Evolutionary conservation across 2,113 vertebrate genomes (phyloP).

Genomic region (Indicator maculatus): DNA sequence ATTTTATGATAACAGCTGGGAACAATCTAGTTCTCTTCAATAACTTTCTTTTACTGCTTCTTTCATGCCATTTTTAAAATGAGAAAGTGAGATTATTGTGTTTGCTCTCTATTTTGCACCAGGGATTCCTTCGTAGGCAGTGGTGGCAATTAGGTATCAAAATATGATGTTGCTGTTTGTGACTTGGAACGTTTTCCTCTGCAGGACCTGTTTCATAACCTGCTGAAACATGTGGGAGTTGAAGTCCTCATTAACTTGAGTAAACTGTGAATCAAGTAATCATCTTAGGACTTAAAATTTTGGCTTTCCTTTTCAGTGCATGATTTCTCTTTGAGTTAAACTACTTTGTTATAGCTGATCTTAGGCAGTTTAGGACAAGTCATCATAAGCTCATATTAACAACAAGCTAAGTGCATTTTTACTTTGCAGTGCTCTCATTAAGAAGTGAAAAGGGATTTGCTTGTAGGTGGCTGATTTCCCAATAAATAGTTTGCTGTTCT

Average conservation of each 20-base stretch:
- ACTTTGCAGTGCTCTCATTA: neutral
- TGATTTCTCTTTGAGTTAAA: neutral
- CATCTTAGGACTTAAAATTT: neutral
- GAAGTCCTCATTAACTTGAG: constrained; percentile 15
- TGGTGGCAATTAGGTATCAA: constrained; percentile 40
- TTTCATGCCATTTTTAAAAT: constrained; percentile 53
- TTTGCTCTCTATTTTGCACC: constrained; percentile 46
- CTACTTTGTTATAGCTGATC: neutral
- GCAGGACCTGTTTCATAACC: constrained; percentile 39
- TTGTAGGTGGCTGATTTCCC: neutral
- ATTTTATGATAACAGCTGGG: constrained; percentile 60
- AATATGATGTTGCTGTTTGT: neutral
- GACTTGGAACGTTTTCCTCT: constrained; percentile 17
- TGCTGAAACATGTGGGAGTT: neutral
- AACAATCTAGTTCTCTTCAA: constrained; percentile 55
- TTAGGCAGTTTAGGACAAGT: neutral
- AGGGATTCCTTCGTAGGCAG: constrained; percentile 40
- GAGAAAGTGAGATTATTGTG: constrained; percentile 26
- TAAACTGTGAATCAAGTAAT: constrained; percentile 34
- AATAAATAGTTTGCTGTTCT: neutral
- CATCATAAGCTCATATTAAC: neutral
- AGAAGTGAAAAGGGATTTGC: neutral
- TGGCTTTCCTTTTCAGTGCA: neutral
- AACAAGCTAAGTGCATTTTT: neutral
- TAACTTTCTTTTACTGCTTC: constrained; percentile 59